Conservation (phyloP, 2,113 vertebrate species). For the Paratilapia polleni region DNA sequence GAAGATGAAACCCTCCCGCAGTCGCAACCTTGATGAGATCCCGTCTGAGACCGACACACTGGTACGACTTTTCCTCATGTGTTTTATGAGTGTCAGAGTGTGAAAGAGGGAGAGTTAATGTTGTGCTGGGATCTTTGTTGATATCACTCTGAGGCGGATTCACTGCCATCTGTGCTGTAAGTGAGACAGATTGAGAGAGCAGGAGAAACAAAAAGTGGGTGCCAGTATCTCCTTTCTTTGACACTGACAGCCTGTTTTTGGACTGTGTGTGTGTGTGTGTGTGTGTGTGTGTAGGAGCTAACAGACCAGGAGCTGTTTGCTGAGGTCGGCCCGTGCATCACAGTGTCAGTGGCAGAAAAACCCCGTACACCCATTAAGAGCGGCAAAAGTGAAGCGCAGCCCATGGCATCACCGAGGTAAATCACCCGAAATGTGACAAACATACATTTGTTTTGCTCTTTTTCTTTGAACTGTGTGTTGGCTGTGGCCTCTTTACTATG, state of each 20-base stretch:
- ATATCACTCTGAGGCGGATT: not conserved
- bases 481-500: not conserved
- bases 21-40: constrained; percentile 85
- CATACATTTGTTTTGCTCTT: not conserved
- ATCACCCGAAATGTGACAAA: not conserved
- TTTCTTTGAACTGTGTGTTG: not conserved
- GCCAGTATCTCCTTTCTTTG: not conserved
- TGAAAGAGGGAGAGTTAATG: constrained; percentile 7
- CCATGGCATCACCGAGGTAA: constrained; percentile 85
- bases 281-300: constrained; percentile 77
- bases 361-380: constrained; percentile 87
- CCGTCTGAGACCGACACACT: constrained; percentile 83
- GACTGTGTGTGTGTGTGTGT: constrained; percentile 36
- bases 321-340: constrained; percentile 81
- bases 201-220: not conserved
- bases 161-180: constrained; percentile 22
- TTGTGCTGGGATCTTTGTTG: constrained; percentile 16
- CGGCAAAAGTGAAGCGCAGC: constrained; percentile 83
- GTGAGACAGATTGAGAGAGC: constrained; percentile 28
- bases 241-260: constrained; percentile 23
- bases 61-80: constrained; percentile 63
- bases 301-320: constrained; percentile 85
- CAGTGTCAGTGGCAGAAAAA: constrained; percentile 87
- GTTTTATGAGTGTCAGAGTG: not conserved
- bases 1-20: constrained; percentile 86